These are phyloP conservation scores for Melanerpes formicivorus DNA, from an alignment of 2,113 vertebrate species.

Conservation along the genomic window DNA sequence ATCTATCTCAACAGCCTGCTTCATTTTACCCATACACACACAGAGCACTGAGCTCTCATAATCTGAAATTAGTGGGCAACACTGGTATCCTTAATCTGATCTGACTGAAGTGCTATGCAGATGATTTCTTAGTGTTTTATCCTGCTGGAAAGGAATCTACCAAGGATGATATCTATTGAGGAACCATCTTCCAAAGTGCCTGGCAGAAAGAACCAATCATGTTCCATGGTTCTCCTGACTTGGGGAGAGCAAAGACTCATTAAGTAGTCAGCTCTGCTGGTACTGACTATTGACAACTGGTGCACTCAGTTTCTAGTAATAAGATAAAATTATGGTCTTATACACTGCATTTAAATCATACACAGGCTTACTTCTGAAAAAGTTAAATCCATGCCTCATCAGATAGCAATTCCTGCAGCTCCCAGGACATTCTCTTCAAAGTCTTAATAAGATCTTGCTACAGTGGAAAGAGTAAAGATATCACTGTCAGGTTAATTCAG, in stretches of 20 bases:
- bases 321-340: neutral
- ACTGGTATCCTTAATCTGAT: neutral
- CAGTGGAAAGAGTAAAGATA: conserved; percentile 34
- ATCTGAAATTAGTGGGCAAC: neutral
- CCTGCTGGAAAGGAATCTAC: neutral
- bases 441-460: conserved; percentile 83
- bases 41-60: neutral
- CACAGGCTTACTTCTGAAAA: conserved; percentile 75
- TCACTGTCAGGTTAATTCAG: neutral
- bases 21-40: neutral
- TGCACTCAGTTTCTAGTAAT: neutral
- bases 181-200: neutral
- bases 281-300: neutral
- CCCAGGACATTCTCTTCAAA: conserved; percentile 82
- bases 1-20: neutral
- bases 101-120: neutral
- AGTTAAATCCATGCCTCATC: conserved; percentile 82
- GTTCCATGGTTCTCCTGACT: neutral
- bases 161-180: neutral
- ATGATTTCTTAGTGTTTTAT: neutral
- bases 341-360: neutral
- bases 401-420: conserved; percentile 82
- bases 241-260: neutral
- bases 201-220: neutral
- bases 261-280: neutral